These are phyloP conservation scores for Busseola fusca DNA, from an alignment of 2,888 invertebrate species.

Conservation along the genomic window DNA sequence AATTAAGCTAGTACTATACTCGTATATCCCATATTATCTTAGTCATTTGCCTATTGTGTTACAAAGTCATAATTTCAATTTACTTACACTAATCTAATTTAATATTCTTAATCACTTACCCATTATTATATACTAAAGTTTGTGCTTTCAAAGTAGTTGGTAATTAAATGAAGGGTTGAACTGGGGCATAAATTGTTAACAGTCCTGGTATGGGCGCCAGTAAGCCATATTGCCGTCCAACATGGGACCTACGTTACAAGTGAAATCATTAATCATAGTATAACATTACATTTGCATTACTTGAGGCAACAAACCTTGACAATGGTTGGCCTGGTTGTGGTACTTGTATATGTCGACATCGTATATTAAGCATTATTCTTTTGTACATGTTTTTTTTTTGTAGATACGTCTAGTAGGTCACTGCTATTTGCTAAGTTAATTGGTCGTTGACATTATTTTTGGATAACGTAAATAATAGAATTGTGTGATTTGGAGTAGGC, in stretches of 20 bases:
- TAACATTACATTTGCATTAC: slow-evolving; percentile 40
- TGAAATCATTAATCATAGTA: slow-evolving; percentile 47
- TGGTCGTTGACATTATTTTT: neutral
- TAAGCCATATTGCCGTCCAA: slow-evolving; percentile 48
- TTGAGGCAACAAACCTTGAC: slow-evolving; percentile 30
- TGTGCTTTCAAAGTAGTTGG: slow-evolving; percentile 1
- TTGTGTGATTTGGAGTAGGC: neutral
- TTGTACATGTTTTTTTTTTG: neutral
- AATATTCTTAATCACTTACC: slow-evolving; percentile 6
- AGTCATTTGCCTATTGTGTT: neutral
- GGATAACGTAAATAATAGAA: too few species aligned
- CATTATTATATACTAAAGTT: slow-evolving; percentile 8
- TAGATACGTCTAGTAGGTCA: neutral
- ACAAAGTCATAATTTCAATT: neutral
- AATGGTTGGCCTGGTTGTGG: slow-evolving; percentile 23
- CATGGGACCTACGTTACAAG: slow-evolving; percentile 36
- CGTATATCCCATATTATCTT: neutral
- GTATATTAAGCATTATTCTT: slow-evolving; percentile 14
- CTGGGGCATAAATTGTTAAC: slow-evolving; percentile 28
- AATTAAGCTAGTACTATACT: neutral
- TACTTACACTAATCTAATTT: neutral
- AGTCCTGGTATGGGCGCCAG: slow-evolving; percentile 48
- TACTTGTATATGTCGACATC: slow-evolving; percentile 25
- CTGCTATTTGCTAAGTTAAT: neutral
- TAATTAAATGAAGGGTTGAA: slow-evolving; percentile 42